Evolutionary conservation across 2,797 vertebrate genomes (phyloP).

Genomic region (Avahi laniger): DNA sequence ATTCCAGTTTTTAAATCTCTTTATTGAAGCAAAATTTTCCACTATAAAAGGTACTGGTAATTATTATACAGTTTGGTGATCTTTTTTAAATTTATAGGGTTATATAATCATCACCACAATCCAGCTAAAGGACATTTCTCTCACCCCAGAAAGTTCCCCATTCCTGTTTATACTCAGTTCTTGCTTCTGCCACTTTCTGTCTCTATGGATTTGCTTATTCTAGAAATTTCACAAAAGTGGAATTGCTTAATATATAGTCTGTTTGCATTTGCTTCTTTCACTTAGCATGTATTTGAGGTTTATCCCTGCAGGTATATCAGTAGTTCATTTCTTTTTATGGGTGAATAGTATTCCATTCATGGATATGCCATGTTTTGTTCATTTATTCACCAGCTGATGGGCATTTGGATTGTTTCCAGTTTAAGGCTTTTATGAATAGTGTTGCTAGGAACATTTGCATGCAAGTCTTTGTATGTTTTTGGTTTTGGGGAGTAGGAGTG

Average conservation of each 20-base stretch:
- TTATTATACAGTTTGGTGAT: neutral
- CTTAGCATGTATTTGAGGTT: neutral
- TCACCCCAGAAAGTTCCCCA: neutral
- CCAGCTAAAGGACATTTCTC: neutral
- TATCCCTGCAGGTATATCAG: neutral
- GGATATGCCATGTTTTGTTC: neutral
- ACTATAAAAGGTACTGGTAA: neutral
- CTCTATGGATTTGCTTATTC: neutral
- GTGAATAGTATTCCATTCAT: neutral
- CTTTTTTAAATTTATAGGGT: neutral
- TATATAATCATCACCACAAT: neutral
- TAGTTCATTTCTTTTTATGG: neutral
- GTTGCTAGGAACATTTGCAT: neutral
- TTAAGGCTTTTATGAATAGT: neutral
- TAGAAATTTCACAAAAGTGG: neutral
- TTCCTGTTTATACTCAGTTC: neutral
- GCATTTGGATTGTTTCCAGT: neutral
- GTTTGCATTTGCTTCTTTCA: slow-evolving; percentile 22
- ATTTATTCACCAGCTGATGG: neutral
- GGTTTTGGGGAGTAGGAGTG: neutral
- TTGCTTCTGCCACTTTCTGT: neutral
- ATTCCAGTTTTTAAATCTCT: neutral
- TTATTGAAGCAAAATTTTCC: slow-evolving; percentile 15
- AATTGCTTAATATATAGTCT: neutral
- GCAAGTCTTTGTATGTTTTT: neutral